Percentiles rank a stretch among this genome's conserved stretches.
phyloP scores from a whole-genome alignment of 2,113 vertebrate genomes.

The Nyctereutes procyonoides region DNA sequence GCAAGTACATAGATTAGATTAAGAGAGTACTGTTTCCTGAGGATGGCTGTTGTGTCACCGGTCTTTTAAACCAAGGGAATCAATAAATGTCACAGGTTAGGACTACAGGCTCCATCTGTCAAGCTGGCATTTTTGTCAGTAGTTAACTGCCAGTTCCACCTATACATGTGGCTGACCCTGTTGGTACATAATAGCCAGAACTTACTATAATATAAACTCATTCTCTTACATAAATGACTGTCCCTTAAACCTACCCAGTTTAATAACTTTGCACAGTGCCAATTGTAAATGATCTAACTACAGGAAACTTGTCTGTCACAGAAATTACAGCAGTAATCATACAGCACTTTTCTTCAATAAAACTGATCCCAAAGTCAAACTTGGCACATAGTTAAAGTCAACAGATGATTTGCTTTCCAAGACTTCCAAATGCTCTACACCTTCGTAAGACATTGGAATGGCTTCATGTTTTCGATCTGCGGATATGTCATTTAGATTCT shows the following conservation, averaged over 20 bases:
- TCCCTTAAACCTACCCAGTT: neutral
- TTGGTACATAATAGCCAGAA: neutral
- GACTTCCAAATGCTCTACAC: neutral
- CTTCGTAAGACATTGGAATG: neutral
- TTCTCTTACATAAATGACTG: neutral
- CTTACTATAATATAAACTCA: neutral
- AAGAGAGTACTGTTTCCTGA: neutral
- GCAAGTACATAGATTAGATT: neutral
- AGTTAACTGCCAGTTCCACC: neutral
- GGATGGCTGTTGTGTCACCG: neutral
- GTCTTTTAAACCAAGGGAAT: neutral
- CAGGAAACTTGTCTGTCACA: neutral
- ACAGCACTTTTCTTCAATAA: neutral
- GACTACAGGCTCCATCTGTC: neutral
- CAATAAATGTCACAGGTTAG: neutral
- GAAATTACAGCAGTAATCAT: neutral
- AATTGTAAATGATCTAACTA: neutral
- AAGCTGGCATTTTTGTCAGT: neutral
- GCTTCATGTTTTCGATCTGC: neutral
- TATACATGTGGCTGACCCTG: rapidly evolving
- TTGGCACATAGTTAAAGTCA: slow-evolving; percentile 35
- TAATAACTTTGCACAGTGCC: neutral
- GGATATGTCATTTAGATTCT: slow-evolving; percentile 57
- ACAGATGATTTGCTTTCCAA: neutral
- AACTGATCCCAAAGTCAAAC: neutral